Base-by-base conservation (phyloP, 2,113 vertebrate species). In the Planiliza haematocheilus region DNA sequence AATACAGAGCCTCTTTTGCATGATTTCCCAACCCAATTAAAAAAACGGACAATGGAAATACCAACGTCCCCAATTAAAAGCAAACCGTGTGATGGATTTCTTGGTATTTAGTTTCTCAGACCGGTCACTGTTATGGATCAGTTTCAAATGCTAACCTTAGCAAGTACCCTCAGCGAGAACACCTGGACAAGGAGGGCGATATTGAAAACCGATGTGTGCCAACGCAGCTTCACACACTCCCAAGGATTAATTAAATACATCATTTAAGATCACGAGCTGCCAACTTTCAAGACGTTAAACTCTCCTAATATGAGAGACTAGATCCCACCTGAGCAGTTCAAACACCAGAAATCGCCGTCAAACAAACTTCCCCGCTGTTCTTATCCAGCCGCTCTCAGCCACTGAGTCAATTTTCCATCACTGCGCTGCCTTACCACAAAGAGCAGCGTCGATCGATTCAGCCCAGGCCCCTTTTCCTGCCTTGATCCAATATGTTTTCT, bases 401-500 rank as follows among this genome's bases (percentile, higher is more conserved):
- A 12, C 39, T 3, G 20, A 61, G 76, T 79, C 65, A 38, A 51
- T 81, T 83, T 85, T 79, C 78, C 74, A 79, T 82, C 79, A 43
- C 60, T 45, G 1, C 21, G 18, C 42, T 24, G 67, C 77, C 67
- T 82, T 48, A 77, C 79, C 73, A 77, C 85, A 78, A 83, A 82
- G 72, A 86, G 75, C 70, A 65, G 52, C 5, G 0, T 14, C 4
- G 17, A 86, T 87, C 82, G 56, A 88, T 88, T 30, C 39, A 1
- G 20, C 18, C 59, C 12, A 3, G 50, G 38, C 55, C 69, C 24
- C 63, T 56, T 67, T 59, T 38, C 69, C 61, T 79, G 42, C 63
- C 7, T 38, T 73, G 57, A 87, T 84, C 63, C 83, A 75, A 78
- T 84, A 63, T 64, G 48, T 70, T 80, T 84, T 78, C 53, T 78